Evolutionary conservation across 2,113 vertebrate genomes (phyloP), one percentile per base, ranked within the genome.

Genomic region (Strix uralensis): DNA sequence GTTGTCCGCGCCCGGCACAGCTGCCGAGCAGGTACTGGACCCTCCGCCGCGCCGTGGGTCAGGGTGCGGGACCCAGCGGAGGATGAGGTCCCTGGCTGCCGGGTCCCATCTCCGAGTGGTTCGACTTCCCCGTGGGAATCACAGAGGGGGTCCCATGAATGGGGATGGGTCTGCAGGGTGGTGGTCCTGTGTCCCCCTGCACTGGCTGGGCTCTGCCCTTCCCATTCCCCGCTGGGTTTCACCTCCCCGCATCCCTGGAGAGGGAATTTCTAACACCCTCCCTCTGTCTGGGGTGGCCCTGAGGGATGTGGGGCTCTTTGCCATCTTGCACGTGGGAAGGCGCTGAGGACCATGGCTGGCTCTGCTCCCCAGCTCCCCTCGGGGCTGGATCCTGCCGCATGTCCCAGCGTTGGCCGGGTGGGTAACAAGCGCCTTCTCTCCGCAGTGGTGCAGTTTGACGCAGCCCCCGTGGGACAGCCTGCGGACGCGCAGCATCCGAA

Each of bases 1-100:
- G 98, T 97, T 0, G 98, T 99, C 58, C 98, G 98, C 46, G 99
- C 98, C 94, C 96, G 98, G 72, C 98, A 99, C 96, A 98, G 97
- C 91, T 98, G 98, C 49, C 82, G 98, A 79, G 61, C 98, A 27
- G 98, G 98, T 90, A 97, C 95, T 49, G 69, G 96, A 22, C 5
- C 59, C 38, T 13, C 8, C 0, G 2, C 32, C 1, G 1, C 1
- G 3, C 51, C 2, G 0, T 0, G 13, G 44, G 9, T 2, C 2
- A 0, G 66, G 52, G 38, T 8, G 58, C 21, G 5, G 59, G 22
- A 38, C 11, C 42, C 57, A 1, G 34, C 0, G 1, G 7, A 10
- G 42, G 29, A 13, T 23, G 79, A 49, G 42, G 58, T 11, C 52
- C 36, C 29, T 1, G 9, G n/a, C 8, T 1, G 0, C 20, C 0